These are phyloP conservation scores for Dryobates pubescens DNA, from an alignment of 2,797 vertebrate genomes.

Conservation along the genomic window DNA sequence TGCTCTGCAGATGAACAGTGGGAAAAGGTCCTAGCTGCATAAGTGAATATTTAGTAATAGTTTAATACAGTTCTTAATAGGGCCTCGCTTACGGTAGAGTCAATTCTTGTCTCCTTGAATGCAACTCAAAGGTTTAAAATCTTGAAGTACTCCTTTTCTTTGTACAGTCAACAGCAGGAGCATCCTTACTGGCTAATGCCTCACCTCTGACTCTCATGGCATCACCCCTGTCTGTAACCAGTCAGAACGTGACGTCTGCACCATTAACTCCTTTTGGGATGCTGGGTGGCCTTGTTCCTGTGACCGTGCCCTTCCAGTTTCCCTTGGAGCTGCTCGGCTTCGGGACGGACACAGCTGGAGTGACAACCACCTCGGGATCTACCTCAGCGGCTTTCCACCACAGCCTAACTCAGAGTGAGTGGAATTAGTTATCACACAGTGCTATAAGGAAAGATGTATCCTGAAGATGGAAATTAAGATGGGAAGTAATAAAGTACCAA, in stretches of 20 bases:
- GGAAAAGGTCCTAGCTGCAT: neutral
- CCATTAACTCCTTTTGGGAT: conserved; percentile 88
- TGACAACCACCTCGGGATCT: conserved; percentile 85
- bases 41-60: neutral
- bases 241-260: conserved; percentile 79
- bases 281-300: conserved; percentile 94
- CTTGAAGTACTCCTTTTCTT: conserved; percentile 46
- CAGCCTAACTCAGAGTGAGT: conserved; percentile 95
- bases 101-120: neutral
- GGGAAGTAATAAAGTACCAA: neutral
- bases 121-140: conserved; percentile 24
- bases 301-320: conserved; percentile 96
- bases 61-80: neutral
- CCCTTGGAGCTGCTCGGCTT: conserved; percentile 90
- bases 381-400: conserved; percentile 90
- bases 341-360: conserved; percentile 82
- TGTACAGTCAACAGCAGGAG: conserved; percentile 84
- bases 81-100: neutral
- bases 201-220: conserved; percentile 89
- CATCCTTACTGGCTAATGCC: conserved; percentile 86
- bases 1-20: neutral
- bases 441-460: neutral
- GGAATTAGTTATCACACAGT: neutral
- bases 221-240: conserved; percentile 85
- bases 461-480: neutral